Conservation (phyloP, 2,113 vertebrate species). For the Empidonax alnorum region DNA sequence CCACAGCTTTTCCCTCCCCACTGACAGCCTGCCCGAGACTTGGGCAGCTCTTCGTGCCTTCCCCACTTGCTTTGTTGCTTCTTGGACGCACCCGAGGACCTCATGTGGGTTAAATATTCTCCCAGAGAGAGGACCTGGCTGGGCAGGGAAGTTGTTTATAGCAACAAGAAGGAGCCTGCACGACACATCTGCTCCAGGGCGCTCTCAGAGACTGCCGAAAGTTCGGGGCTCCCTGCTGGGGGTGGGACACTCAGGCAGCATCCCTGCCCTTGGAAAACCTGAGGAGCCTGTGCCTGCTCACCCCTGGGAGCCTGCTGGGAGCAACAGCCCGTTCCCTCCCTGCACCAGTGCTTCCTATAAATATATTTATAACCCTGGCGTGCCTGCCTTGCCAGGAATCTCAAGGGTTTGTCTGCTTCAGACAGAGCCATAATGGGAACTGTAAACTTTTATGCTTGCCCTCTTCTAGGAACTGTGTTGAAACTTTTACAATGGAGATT, state of each 20-base stretch:
- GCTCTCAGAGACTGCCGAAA: background rate
- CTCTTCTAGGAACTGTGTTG: slow-evolving; percentile 46
- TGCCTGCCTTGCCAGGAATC: slow-evolving; percentile 22
- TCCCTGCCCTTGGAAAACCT: slow-evolving; percentile 11
- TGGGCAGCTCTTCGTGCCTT: background rate
- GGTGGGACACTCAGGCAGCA: background rate
- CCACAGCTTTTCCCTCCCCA: background rate
- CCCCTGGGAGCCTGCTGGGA: background rate
- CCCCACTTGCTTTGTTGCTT: background rate
- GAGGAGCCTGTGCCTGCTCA: background rate
- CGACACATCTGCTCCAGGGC: background rate
- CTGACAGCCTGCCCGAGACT: background rate
- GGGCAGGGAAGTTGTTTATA: background rate
- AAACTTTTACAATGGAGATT: slow-evolving; percentile 58
- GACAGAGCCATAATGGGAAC: slow-evolving; percentile 51
- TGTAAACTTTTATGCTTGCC: slow-evolving; percentile 56
- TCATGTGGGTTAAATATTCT: background rate
- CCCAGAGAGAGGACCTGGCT: background rate
- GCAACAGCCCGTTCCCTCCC: slow-evolving; percentile 44
- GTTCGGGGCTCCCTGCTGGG: background rate
- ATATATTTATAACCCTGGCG: slow-evolving; percentile 59
- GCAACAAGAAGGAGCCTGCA: background rate
- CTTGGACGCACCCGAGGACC: background rate
- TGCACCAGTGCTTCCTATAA: slow-evolving; percentile 49
- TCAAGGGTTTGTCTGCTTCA: slow-evolving; percentile 39